A percentile compares a stretch with the other conserved stretches of the same genome.
These are phyloP conservation scores for Hydroisotoma schaefferi DNA, from an alignment of 2,888 invertebrate species.

Conservation along the genomic window DNA sequence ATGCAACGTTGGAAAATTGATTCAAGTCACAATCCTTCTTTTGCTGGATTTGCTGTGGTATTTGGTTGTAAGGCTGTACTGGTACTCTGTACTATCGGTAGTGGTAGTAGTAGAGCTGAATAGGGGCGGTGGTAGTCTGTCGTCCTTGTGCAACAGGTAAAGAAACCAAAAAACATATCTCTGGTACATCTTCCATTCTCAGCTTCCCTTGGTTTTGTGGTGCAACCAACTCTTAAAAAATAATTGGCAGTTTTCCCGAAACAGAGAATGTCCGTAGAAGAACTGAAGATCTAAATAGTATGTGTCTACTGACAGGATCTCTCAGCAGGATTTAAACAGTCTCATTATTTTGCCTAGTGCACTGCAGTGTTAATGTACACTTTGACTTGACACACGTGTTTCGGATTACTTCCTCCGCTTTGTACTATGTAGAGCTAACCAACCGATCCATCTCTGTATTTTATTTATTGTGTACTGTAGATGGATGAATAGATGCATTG, in stretches of 20 bases:
- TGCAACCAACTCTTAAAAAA: slow-evolving; percentile 32
- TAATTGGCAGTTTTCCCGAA: slow-evolving; percentile 48
- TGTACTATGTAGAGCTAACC: too few relatives aligned
- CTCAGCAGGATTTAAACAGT: neutral
- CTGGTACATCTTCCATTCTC: neutral
- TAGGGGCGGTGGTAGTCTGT: neutral
- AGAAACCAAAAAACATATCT: slow-evolving; percentile 25
- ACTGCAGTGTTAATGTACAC: neutral
- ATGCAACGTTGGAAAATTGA: too few relatives aligned
- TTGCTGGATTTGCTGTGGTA: neutral
- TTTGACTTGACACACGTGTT: slow-evolving; percentile 9
- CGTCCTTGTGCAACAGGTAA: slow-evolving; percentile 38
- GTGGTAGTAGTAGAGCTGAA: too few relatives aligned
- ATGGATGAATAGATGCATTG: too few relatives aligned
- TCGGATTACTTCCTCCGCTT: too few relatives aligned
- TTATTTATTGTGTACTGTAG: too few relatives aligned
- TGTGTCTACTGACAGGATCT: too few relatives aligned
- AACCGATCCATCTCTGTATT: too few relatives aligned
- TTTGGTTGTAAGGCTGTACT: too few relatives aligned
- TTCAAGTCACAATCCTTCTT: neutral
- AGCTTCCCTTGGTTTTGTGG: neutral
- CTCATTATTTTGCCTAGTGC: neutral
- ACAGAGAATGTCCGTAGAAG: slow-evolving; percentile 1
- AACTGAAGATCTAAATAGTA: too few relatives aligned
- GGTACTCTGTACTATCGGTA: too few relatives aligned